A percentile compares a stretch with the other conserved stretches of the same genome.
Conservation (phyloP, 1,140 invertebrate species). For the Oedothorax gibbosus region DNA sequence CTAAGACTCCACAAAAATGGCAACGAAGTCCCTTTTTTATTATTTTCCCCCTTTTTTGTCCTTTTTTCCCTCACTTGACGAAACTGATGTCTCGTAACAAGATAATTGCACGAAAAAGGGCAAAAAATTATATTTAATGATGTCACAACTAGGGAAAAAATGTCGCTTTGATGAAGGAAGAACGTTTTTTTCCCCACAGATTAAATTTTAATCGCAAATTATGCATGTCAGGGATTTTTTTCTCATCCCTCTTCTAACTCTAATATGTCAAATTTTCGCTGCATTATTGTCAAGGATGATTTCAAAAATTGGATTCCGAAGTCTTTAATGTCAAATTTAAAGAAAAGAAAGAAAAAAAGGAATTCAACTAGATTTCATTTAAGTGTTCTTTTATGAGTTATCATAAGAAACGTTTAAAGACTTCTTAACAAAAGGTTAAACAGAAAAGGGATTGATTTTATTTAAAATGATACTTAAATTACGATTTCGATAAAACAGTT, state of each 20-base stretch:
- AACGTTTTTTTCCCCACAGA: slow-evolving; percentile 34
- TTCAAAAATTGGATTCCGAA: slow-evolving; percentile 49
- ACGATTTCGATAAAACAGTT: no score
- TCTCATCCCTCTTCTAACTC: slow-evolving; percentile 3
- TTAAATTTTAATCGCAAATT: slow-evolving; percentile 60
- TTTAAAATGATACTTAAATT: no score
- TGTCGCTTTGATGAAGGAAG: slow-evolving; percentile 52
- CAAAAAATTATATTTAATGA: slow-evolving; percentile 53
- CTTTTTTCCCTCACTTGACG: slow-evolving; percentile 29
- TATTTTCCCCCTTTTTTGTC: background rate
- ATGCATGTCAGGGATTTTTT: slow-evolving; percentile 48
- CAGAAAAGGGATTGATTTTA: no score
- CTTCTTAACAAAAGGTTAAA: slow-evolving; percentile 9
- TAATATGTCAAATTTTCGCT: slow-evolving; percentile 42
- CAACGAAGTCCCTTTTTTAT: slow-evolving; percentile 20
- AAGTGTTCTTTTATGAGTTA: background rate
- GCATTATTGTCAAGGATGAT: slow-evolving; percentile 36
- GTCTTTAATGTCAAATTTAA: slow-evolving; percentile 48
- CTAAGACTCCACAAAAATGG: slow-evolving; percentile 33
- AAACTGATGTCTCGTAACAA: slow-evolving; percentile 57
- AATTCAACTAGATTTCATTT: slow-evolving; percentile 54
- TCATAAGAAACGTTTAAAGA: slow-evolving; percentile 6
- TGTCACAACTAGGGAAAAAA: slow-evolving; percentile 47
- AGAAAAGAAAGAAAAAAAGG: slow-evolving; percentile 14
- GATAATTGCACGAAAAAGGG: slow-evolving; percentile 49